Conservation (phyloP, 2,888 invertebrate species). For the Galeopsomyia nigrocyanea region DNA sequence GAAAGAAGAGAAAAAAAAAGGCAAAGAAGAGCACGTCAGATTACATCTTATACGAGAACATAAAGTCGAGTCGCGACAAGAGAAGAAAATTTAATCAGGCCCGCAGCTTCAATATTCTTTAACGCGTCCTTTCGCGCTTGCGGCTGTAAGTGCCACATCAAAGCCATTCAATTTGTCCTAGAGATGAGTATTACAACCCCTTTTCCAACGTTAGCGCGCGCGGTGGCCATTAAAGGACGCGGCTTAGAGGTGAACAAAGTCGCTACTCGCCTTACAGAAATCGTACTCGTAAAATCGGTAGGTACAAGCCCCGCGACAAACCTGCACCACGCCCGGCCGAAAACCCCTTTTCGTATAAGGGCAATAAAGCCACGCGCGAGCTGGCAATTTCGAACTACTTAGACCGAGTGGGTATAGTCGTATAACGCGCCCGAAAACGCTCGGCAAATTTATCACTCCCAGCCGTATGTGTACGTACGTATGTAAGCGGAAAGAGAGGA, state of each 20-base stretch:
- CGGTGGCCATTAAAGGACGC: slow-evolving; percentile 11
- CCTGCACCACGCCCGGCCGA: neutral
- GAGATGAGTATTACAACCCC: slow-evolving; percentile 26
- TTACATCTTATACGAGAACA: no score
- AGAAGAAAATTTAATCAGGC: no score
- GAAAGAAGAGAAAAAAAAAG: no score
- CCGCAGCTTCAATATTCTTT: no score
- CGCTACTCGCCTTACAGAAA: neutral
- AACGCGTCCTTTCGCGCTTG: no score
- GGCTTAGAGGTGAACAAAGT: slow-evolving; percentile 20
- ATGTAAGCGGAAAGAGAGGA: slow-evolving; percentile 5
- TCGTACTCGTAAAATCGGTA: slow-evolving; percentile 41
- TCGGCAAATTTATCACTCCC: neutral
- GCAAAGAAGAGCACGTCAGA: no score
- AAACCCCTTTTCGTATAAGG: slow-evolving; percentile 12
- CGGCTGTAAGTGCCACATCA: no score
- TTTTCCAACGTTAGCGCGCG: neutral
- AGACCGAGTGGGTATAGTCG: slow-evolving; percentile 35
- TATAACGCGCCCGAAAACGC: slow-evolving; percentile 42
- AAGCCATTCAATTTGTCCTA: slow-evolving; percentile 30
- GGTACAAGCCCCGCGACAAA: neutral
- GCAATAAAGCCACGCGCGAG: slow-evolving; percentile 35
- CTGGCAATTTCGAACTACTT: slow-evolving; percentile 41
- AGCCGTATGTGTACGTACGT: neutral
- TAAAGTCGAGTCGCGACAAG: no score